phyloP scores from a whole-genome alignment of 35 echinoderm and acorn worm genomes.

The Hemicentrotus pulcherrimus region DNA sequence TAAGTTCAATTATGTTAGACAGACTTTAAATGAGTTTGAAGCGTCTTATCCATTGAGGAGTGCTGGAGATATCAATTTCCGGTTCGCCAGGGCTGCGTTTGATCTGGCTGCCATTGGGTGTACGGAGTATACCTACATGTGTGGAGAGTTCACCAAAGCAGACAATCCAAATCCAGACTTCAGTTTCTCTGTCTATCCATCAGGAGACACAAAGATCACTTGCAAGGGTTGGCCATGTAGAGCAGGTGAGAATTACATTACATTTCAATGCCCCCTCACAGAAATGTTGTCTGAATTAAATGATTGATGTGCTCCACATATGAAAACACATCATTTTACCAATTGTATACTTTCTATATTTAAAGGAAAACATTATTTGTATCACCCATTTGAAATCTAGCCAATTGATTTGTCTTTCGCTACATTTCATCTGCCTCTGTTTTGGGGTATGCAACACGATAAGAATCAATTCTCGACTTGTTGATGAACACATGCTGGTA shows the following conservation, averaged over 20 bases:
- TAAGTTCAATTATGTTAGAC: conserved; percentile 81
- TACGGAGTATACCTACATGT: conserved; percentile 73
- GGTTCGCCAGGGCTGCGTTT: conserved; percentile 56
- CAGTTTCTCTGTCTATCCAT: conserved; percentile 57
- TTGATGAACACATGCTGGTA: background rate
- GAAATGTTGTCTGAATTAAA: too few species aligned
- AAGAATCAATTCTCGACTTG: background rate
- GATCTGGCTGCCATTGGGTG: conserved; percentile 81
- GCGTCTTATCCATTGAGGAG: conserved; percentile 13
- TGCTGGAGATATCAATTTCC: conserved; percentile 43
- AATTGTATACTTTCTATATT: too few species aligned
- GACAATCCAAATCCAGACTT: conserved; percentile 67
- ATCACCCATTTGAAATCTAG: too few species aligned
- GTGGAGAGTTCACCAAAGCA: conserved; percentile 75
- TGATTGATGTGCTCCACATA: too few species aligned
- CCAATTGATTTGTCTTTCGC: background rate
- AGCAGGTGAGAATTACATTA: conserved; percentile 62
- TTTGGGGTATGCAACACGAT: background rate
- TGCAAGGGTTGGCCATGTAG: conserved; percentile 66
- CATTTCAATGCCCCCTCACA: too few species aligned
- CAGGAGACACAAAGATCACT: conserved; percentile 52
- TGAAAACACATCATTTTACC: too few species aligned
- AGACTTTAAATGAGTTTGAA: conserved; percentile 65
- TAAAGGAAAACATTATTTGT: too few species aligned
- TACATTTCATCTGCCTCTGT: background rate